Conservation (phyloP, 2,113 vertebrate genomes). For the Montifringilla adamsi region DNA sequence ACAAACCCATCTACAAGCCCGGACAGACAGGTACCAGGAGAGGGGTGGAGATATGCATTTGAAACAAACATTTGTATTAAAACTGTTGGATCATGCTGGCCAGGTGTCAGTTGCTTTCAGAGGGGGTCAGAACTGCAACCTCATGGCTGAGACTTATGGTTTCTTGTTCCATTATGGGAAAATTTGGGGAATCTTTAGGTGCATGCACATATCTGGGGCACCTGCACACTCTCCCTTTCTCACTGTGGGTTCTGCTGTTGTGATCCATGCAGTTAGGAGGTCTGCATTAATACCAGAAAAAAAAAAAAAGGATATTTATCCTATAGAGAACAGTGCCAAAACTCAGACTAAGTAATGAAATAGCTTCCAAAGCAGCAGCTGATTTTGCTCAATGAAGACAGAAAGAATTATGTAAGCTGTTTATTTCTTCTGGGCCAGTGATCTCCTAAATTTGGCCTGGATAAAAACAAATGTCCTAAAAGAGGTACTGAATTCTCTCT, state of each 20-base stretch:
- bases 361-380: background rate
- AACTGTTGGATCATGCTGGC: background rate
- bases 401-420: conserved; percentile 6
- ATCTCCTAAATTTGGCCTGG: background rate
- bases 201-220: background rate
- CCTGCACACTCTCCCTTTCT: background rate
- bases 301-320: background rate
- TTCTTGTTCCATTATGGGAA: background rate
- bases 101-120: background rate
- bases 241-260: background rate
- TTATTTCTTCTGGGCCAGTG: conserved; percentile 36
- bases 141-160: background rate
- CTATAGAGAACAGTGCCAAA: background rate
- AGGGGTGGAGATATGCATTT: background rate
- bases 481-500: background rate
- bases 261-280: background rate
- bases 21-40: conserved; percentile 66
- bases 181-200: background rate
- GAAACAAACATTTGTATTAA: background rate
- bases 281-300: background rate
- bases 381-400: conserved; percentile 2
- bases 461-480: background rate
- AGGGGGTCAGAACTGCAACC: background rate
- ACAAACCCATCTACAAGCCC: conserved; percentile 76
- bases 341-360: background rate